A percentile compares a stretch with the other conserved stretches of the same genome.
phyloP scores from a whole-genome alignment of 1,140 invertebrate genomes.

The Camponotus vicinus region DNA sequence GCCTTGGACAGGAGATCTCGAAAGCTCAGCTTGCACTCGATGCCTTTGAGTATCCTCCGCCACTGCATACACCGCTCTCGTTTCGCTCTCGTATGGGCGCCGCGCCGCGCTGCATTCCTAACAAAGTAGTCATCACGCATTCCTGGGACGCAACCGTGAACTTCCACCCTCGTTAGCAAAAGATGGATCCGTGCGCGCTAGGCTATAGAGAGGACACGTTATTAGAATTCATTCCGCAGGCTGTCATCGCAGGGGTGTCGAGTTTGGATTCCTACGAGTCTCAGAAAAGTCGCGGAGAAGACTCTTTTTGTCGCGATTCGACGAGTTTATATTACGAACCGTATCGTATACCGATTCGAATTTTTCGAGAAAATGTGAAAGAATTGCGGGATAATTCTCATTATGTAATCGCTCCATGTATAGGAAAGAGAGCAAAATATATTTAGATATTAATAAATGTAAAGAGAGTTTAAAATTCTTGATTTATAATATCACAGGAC shows the following conservation, averaged over 20 bases:
- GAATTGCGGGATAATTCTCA: not conserved
- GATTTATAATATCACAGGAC: too few species aligned
- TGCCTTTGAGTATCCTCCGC: constrained; percentile 28
- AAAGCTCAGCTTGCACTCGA: constrained; percentile 28
- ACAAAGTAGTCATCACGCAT: constrained; percentile 85
- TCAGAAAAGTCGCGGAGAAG: not conserved
- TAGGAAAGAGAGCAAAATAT: not conserved
- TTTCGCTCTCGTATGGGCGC: constrained; percentile 67
- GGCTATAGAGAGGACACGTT: constrained; percentile 80
- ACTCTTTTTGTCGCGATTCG: constrained; percentile 1
- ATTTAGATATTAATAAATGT: not conserved
- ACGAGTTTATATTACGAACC: not conserved
- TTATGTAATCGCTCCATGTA: not conserved
- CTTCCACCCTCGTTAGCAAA: constrained; percentile 81
- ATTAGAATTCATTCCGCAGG: constrained; percentile 81
- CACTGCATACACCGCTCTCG: constrained; percentile 56
- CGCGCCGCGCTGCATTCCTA: constrained; percentile 78
- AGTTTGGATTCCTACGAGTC: constrained; percentile 41
- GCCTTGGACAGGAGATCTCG: not conserved
- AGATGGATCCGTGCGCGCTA: constrained; percentile 75
- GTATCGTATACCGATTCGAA: not conserved
- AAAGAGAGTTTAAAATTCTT: too few species aligned
- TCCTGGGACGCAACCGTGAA: constrained; percentile 83
- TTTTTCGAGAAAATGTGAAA: not conserved
- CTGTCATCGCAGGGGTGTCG: constrained; percentile 10